A percentile compares a stretch with the other conserved stretches of the same genome.
These are phyloP conservation scores for Dipodomys ordii DNA, from an alignment of 2,113 vertebrate genomes.

Conservation along the genomic window DNA sequence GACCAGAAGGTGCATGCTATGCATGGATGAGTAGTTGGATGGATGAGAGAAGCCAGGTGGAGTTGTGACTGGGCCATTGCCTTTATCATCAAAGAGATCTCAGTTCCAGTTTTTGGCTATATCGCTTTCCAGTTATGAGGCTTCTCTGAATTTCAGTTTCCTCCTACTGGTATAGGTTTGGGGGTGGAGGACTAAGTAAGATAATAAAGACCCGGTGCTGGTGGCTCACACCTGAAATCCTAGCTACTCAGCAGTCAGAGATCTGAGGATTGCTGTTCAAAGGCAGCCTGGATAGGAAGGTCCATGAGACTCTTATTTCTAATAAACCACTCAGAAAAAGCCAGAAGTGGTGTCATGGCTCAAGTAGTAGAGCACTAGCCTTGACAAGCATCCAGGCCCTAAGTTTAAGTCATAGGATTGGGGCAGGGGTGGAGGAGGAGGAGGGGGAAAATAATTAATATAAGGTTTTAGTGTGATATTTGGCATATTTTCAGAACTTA, in stretches of 20 bases:
- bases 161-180: not conserved
- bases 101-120: not conserved
- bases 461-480: not conserved
- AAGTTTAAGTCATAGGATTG: not conserved
- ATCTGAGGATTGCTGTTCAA: not conserved
- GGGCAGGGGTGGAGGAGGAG: not conserved
- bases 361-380: not conserved
- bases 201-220: not conserved
- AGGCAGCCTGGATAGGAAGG: not conserved
- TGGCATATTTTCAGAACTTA: conserved; percentile 45
- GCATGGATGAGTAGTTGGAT: not conserved
- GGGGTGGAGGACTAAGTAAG: not conserved
- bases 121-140: not conserved
- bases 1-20: not conserved
- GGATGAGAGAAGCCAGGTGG: not conserved
- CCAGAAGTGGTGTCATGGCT: not conserved
- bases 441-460: not conserved
- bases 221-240: not conserved
- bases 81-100: conserved; percentile 17
- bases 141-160: conserved; percentile 27
- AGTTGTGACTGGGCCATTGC: not conserved
- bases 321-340: no score
- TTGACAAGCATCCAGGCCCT: not conserved
- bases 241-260: not conserved
- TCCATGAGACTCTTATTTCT: no score